Conservation (phyloP, 1,140 invertebrate genomes). For the Aplysia californica region DNA sequence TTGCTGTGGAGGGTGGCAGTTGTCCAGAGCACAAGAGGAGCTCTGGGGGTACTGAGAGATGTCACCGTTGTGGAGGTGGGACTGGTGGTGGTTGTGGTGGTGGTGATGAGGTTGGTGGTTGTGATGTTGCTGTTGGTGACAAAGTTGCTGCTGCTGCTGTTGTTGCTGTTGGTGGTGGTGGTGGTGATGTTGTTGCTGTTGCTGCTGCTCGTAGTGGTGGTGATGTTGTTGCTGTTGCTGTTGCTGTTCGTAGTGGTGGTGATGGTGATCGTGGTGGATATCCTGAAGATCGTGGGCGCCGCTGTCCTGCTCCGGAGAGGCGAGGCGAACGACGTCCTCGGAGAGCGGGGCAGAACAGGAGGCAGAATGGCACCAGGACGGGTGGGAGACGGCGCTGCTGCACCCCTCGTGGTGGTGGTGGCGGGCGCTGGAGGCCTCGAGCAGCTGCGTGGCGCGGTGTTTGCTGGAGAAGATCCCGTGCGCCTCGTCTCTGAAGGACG, state of each 20-base stretch:
- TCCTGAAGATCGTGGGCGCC: too few relatives aligned
- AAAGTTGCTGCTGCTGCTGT: too few relatives aligned
- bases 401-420: background rate
- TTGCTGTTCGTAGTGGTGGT: too few relatives aligned
- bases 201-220: too few relatives aligned
- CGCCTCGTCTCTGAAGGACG: conserved; percentile 24
- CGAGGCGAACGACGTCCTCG: too few relatives aligned
- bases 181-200: too few relatives aligned
- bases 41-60: background rate
- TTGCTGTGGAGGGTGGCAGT: background rate
- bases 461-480: conserved; percentile 23
- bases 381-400: background rate
- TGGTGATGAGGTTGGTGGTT: background rate
- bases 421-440: background rate
- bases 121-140: too few relatives aligned
- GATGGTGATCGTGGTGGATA: too few relatives aligned
- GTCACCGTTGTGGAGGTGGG: background rate
- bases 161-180: too few relatives aligned
- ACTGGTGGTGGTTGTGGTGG: background rate
- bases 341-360: too few relatives aligned
- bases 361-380: too few relatives aligned
- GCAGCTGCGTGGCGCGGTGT: conserved; percentile 6
- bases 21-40: background rate
- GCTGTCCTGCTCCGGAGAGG: too few relatives aligned
- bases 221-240: background rate